Conservation (phyloP, 2,113 vertebrate species). For the Albula glossodonta region DNA sequence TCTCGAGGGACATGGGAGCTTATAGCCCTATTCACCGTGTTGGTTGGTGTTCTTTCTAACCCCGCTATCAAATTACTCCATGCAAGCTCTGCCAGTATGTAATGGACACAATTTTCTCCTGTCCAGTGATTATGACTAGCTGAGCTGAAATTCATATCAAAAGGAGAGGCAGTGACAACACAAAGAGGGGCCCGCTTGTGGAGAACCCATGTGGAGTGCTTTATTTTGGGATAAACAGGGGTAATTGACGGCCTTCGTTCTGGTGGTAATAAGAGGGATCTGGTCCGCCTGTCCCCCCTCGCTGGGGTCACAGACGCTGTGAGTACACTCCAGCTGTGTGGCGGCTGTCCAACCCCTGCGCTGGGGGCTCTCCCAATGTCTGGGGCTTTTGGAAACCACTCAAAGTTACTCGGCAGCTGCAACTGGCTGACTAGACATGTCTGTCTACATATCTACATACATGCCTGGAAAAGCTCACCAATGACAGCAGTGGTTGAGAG, state of each 20-base stretch:
- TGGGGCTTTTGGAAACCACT: slow-evolving; percentile 5
- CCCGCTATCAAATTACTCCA: slow-evolving; percentile 12
- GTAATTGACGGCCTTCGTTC: slow-evolving; percentile 45
- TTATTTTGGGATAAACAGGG: slow-evolving; percentile 22
- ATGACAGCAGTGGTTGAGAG: not conserved
- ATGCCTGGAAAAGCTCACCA: not conserved
- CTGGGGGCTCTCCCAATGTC: not conserved
- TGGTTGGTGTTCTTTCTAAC: slow-evolving; percentile 27
- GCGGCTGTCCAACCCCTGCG: not conserved
- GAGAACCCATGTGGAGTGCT: slow-evolving; percentile 22
- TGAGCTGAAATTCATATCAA: slow-evolving; percentile 32
- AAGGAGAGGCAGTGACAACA: slow-evolving; percentile 21
- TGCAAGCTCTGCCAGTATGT: slow-evolving; percentile 33
- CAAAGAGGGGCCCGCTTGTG: slow-evolving; percentile 26
- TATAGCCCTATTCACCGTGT: slow-evolving; percentile 39
- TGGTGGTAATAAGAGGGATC: slow-evolving; percentile 1
- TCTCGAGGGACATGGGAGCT: not conserved
- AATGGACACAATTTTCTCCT: slow-evolving; percentile 42
- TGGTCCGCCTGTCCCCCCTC: not conserved
- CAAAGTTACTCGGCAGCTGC: not conserved
- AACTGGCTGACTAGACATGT: not conserved
- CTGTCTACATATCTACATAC: not conserved
- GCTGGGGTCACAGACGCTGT: not conserved
- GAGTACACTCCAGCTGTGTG: not conserved
- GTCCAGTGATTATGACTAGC: slow-evolving; percentile 39